Base-by-base conservation (phyloP, 1,140 invertebrate species). In the Venturia canescens region DNA sequence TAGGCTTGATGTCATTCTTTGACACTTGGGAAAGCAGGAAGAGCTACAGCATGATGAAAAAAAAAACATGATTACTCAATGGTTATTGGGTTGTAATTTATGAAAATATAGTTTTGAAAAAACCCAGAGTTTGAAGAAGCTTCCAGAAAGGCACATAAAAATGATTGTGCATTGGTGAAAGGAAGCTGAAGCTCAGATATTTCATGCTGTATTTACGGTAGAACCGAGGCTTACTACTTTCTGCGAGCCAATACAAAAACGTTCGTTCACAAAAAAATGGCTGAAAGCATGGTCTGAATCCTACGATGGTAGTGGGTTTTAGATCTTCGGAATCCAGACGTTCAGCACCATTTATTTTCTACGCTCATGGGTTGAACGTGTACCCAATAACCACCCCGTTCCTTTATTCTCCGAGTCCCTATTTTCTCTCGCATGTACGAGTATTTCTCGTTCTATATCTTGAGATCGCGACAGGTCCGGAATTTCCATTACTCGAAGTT, bases 401-500 rank as follows among this genome's bases (percentile, higher is more conserved):
- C 34, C 16, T 77, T 66, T 69, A 15, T 31, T 63, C 60, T 23
- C 60, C 21, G 69, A 26, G n/a, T 53, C 44, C 15, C 44, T 74
- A 50, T 53, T 53, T 29, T 29, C 71, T 21, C 9, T 26, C 34
- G 26, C 29, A 69, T 69, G 29, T 66, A 60, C 31, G 13, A 57
- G 63, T 9, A 29, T 53, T 34, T n/a, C 60, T 77, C 75, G 57
- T 13, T 29, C 21, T 63, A 29, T 60, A 77, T 53, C 57, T 31
- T 34, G 29, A 63, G 60, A 66, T 77, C 75, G 13, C 66, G 31
- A 77, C 16, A 66, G 57, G 31, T 77, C 75, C 44, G 75, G 75
- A 77, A 63, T 77, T 77, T 34, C 75, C 60, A 66, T 77, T 77
- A 77, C 31, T 44, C 34, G 21, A 57, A 23, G 75, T 66, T 77